A percentile compares a stretch with the other conserved stretches of the same genome.
These are phyloP conservation scores for Limnodromus scolopaceus DNA, from an alignment of 2,797 vertebrate species.

Conservation along the genomic window DNA sequence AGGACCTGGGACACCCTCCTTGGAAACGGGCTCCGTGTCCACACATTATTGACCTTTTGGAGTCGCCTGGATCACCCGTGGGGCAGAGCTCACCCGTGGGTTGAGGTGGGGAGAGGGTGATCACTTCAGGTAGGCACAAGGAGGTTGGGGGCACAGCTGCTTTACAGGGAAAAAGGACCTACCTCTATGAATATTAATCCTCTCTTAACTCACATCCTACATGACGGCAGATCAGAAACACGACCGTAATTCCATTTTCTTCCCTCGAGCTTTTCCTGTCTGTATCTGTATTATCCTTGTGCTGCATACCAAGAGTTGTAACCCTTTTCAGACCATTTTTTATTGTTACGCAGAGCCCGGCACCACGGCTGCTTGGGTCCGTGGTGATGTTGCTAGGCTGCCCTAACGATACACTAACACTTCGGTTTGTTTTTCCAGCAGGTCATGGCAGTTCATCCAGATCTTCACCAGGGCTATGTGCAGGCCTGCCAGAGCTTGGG, in stretches of 20 bases:
- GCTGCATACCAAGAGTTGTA: not conserved
- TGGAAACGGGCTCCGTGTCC: rapidly evolving
- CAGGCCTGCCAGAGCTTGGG: slow-evolving; percentile 70
- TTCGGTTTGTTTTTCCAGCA: slow-evolving; percentile 40
- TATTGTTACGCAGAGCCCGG: not conserved
- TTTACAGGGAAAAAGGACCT: not conserved
- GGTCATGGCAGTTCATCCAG: slow-evolving; percentile 8
- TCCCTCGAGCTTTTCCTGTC: not conserved
- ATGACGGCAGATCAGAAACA: not conserved
- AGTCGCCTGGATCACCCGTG: rapidly evolving
- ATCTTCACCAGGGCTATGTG: slow-evolving; percentile 70
- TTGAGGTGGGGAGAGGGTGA: not conserved
- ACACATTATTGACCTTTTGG: not conserved
- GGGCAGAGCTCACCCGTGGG: not conserved
- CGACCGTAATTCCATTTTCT: not conserved
- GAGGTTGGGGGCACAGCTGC: no score
- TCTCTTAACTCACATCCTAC: not conserved
- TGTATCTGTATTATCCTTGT: not conserved
- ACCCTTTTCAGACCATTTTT: not conserved
- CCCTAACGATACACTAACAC: not conserved
- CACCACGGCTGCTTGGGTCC: not conserved
- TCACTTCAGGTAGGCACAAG: not conserved
- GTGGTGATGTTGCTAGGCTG: slow-evolving; percentile 13
- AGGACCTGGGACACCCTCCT: not conserved
- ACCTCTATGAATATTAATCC: not conserved